phyloP scores from a whole-genome alignment of 2,113 vertebrate species.

The Eublepharis macularius region DNA sequence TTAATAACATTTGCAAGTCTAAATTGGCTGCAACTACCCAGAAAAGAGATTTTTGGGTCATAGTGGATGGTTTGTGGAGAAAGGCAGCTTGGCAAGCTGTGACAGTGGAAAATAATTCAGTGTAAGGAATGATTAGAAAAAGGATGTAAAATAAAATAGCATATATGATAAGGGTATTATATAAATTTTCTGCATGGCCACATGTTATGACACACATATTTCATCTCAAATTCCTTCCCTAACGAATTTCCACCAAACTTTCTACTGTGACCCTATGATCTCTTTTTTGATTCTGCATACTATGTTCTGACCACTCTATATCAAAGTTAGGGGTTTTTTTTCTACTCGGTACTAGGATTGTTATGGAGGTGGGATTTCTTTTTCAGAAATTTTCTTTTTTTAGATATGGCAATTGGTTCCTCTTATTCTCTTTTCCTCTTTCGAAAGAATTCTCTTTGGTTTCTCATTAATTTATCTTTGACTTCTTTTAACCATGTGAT shows the following conservation, averaged over 20 bases:
- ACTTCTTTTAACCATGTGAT: no score
- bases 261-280: not conserved
- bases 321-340: no score
- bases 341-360: no score
- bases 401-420: no score
- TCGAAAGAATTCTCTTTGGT: no score
- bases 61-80: not conserved
- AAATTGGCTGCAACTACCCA: not conserved
- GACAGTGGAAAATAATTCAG: not conserved
- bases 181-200: no score
- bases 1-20: not conserved
- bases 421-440: no score
- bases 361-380: no score
- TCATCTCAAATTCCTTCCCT: not conserved
- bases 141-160: not conserved
- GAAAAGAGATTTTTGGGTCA: not conserved
- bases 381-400: no score
- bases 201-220: not conserved
- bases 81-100: not conserved
- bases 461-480: no score
- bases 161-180: no score
- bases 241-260: not conserved
- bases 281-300: not conserved
- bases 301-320: not conserved
- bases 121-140: not conserved